These are phyloP conservation scores for Laothoe populi DNA, from an alignment of 2,888 invertebrate genomes.

Conservation along the genomic window DNA sequence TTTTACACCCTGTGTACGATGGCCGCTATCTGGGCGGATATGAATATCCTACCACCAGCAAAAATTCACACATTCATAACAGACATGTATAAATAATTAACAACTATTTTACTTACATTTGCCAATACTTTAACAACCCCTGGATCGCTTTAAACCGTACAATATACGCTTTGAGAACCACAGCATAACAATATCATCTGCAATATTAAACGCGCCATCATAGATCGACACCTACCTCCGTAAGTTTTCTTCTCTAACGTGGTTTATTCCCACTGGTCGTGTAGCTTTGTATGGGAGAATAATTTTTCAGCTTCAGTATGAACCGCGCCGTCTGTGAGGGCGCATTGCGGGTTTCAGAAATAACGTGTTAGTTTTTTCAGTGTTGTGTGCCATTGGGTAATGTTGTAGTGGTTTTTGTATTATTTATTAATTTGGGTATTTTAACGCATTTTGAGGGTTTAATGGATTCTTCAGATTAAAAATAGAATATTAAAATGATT, in stretches of 20 bases:
- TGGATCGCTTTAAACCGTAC: too few species aligned
- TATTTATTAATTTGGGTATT: background rate
- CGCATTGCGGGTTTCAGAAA: background rate
- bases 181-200: background rate
- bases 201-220: background rate
- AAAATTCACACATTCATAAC: too few species aligned
- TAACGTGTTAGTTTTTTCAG: background rate
- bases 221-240: background rate
- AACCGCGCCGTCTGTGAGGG: background rate
- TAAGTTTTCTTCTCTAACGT: background rate
- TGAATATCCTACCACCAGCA: too few species aligned
- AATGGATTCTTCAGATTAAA: too few species aligned
- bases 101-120: too few species aligned
- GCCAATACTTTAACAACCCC: too few species aligned
- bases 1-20: too few species aligned
- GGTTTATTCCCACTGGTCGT: background rate
- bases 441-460: too few species aligned
- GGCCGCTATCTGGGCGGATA: too few species aligned
- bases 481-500: too few species aligned
- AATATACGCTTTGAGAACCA: background rate
- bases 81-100: too few species aligned
- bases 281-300: background rate
- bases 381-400: constrained; percentile 1
- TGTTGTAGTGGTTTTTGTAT: background rate
- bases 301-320: constrained; percentile 15